Evolutionary conservation across 2,113 vertebrate genomes (phyloP), one percentile per base, ranked within the genome.

Genomic region (Etheostoma spectabile): DNA sequence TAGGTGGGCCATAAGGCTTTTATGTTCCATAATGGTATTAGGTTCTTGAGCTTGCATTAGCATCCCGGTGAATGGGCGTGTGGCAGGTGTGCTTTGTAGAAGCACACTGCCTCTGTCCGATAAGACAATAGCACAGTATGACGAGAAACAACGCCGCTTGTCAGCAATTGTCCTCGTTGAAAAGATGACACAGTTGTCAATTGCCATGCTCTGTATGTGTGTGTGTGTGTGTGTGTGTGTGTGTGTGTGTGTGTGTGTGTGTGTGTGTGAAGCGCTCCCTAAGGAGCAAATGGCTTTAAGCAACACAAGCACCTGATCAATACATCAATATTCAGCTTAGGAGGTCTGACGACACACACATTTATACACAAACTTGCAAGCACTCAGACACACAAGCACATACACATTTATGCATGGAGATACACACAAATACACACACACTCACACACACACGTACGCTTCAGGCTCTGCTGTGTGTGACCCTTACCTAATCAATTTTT

Each of bases 261-360:
- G 59, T 59, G 74, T 79, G 66, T 62, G 70, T 33, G 85, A 71
- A 83, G 82, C 85, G 90, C 92, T 93, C 93, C 92, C 91, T 74
- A 49, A 74, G 88, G 93, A 93, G 92, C 89, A 90, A 93, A 91
- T 93, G 92, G 93, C 92, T 94, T 93, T 93, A 91, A 93, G 93
- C 91, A 94, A 94, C 94, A 94, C 89, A 89, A 93, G 87, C 89
- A 75, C 79, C 82, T 91, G 92, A 95, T 95, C 94, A 95, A 96
- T 95, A 95, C 79, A 94, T 95, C 95, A 93, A 95, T 95, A 95
- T 92, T 94, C 91, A 94, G 94, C 94, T 95, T 95, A 94, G 93
- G 93, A 92, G 93, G 92, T 94, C 93, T 90, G 91, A 93, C 60
- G 81, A 88, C 86, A 92, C 83, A 66, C 79, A 68, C 79, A 60